Evolutionary conservation across 2,888 invertebrate species (phyloP), one percentile per base, ranked within the genome.

Genomic region (Ernsta delagoae): DNA sequence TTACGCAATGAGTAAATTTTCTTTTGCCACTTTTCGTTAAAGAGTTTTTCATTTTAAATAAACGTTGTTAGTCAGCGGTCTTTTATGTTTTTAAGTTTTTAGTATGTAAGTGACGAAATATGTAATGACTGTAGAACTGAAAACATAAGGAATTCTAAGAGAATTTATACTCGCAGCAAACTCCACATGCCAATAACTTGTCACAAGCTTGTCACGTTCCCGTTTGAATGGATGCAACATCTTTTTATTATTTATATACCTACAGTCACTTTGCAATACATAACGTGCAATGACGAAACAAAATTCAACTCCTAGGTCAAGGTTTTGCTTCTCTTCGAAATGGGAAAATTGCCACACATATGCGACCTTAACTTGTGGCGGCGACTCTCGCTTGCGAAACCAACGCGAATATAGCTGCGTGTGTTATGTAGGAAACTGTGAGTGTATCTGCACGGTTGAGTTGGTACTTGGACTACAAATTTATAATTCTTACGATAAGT

Each of bases 271-370:
- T 72, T 84, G 84, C 85, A 84, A 85, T 83, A 75, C 76, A 78
- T 77, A 86, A 79, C 79, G 79, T 78, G 80, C 79, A 66, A 77
- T 92, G 90, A 87, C 87, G 92, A 92, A 92, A 92, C 79, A 72
- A 81, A 83, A 87, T 84, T 85, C 87, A 86, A 89, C 84, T 91
- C 93, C 90, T 93, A 92, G 92, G 93, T 93, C 93, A 93, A 92
- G 93, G 93, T 87, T 83, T 79, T 78, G 81, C 86, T 88, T 89
- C 83, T 91, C 92, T 89, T 92, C 92, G 90, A 90, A 93, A 89
- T 91, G 90, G 87, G 88, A 91, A 90, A 91, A 92, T 93, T 93
- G 91, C 93, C 90, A 91, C 92, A 92, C 78, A 89, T 31, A 31
- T 86, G 79, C 84, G 92, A 91, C 92, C 92, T 92, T 91, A 91